Conservation (phyloP, 2,797 vertebrate genomes). For the Urophycis tenuis region DNA sequence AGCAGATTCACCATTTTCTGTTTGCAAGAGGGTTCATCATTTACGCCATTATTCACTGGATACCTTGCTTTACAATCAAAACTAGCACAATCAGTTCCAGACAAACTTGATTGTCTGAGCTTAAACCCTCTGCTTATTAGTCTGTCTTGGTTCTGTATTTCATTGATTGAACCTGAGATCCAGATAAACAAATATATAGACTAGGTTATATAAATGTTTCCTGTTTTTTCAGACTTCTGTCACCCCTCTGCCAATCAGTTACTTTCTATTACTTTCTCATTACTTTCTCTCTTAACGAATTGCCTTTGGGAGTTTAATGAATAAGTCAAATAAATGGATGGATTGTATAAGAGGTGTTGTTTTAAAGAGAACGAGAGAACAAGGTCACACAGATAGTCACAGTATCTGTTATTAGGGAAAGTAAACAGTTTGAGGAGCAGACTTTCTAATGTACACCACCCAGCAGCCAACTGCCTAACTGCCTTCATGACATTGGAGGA, state of each 20-base stretch:
- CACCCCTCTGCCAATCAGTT: not conserved
- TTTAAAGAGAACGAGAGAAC: not conserved
- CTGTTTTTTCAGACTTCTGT: not conserved
- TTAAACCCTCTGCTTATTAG: not conserved
- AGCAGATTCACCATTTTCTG: not conserved
- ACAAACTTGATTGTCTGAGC: not conserved
- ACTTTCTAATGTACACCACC: not conserved
- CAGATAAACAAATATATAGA: not conserved
- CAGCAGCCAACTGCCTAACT: not conserved
- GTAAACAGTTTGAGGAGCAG: not conserved
- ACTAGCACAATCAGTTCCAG: not conserved
- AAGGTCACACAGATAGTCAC: not conserved
- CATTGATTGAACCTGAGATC: not conserved
- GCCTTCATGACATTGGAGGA: not conserved
- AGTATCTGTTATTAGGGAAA: not conserved
- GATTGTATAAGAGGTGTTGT: not conserved
- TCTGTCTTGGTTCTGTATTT: not conserved
- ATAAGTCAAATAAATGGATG: not conserved
- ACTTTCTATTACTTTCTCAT: no score
- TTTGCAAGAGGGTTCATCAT: not conserved
- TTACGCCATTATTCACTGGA: not conserved
- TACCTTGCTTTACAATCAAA: conserved; percentile 1
- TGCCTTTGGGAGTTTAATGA: not conserved
- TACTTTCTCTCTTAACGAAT: not conserved
- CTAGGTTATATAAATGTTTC: not conserved